These are phyloP conservation scores for Cebus imitator DNA, from an alignment of 2,113 vertebrate genomes.

Conservation along the genomic window DNA sequence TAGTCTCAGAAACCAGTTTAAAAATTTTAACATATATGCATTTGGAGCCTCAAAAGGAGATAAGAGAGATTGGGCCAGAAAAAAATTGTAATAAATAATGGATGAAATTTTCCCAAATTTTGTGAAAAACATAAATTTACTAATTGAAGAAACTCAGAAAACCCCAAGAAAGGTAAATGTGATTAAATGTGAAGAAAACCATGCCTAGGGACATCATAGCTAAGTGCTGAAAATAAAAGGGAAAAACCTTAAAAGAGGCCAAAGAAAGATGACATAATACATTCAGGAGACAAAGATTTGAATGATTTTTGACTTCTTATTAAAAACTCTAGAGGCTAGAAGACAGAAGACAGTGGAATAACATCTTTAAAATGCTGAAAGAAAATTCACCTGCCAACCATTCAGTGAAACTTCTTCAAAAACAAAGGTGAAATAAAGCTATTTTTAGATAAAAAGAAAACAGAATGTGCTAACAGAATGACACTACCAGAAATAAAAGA, in stretches of 20 bases:
- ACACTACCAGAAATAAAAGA: neutral
- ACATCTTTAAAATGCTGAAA: neutral
- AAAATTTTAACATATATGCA: neutral
- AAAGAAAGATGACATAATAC: neutral
- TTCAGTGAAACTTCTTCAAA: neutral
- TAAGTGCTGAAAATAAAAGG: neutral
- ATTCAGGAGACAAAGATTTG: neutral
- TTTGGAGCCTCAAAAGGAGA: neutral
- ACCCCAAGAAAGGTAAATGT: neutral
- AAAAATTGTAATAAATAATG: constrained; percentile 36
- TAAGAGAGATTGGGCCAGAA: neutral
- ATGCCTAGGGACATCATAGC: neutral
- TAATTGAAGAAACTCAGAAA: neutral
- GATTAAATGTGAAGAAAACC: neutral
- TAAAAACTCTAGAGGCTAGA: neutral
- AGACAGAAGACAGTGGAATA: neutral
- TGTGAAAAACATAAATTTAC: neutral
- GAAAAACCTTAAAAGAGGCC: neutral
- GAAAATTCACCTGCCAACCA: neutral
- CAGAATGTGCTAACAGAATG: neutral
- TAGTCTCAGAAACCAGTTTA: neutral
- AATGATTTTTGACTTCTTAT: neutral
- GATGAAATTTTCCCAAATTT: neutral
- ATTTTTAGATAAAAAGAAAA: neutral
- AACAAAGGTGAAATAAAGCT: neutral